Evolutionary conservation across 2,888 invertebrate genomes (phyloP).

Genomic region (Lasioglossum morio): DNA sequence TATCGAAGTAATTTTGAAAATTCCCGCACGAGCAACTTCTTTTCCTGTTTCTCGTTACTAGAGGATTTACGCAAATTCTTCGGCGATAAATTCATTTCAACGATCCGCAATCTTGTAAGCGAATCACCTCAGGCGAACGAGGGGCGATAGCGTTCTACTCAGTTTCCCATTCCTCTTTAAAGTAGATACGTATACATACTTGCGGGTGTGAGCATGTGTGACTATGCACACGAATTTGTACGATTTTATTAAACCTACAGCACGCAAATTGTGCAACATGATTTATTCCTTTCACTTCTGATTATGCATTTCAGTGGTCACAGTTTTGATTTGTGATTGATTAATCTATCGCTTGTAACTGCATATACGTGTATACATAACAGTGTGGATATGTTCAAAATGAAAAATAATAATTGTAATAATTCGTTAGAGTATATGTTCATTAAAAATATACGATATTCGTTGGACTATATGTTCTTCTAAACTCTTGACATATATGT

Average conservation of each 20-base stretch:
- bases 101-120: slow-evolving; percentile 67
- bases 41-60: slow-evolving; percentile 62
- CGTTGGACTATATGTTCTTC: too few relatives aligned
- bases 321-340: background rate
- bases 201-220: background rate
- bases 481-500: too few relatives aligned
- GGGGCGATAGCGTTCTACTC: slow-evolving; percentile 42
- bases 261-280: background rate
- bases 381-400: too few relatives aligned
- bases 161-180: slow-evolving; percentile 28
- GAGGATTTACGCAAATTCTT: slow-evolving; percentile 68
- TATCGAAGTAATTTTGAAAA: slow-evolving; percentile 50
- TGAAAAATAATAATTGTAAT: too few relatives aligned
- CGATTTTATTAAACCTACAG: background rate
- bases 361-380: background rate
- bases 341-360: background rate
- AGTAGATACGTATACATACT: slow-evolving; percentile 6
- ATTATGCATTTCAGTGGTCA: background rate
- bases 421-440: too few relatives aligned
- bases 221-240: background rate
- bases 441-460: too few relatives aligned
- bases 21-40: slow-evolving; percentile 44
- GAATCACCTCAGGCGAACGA: slow-evolving; percentile 54
- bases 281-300: background rate
- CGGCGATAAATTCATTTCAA: slow-evolving; percentile 68